These are phyloP conservation scores for Trogon surrucura DNA, from an alignment of 2,113 vertebrate species.

Conservation along the genomic window DNA sequence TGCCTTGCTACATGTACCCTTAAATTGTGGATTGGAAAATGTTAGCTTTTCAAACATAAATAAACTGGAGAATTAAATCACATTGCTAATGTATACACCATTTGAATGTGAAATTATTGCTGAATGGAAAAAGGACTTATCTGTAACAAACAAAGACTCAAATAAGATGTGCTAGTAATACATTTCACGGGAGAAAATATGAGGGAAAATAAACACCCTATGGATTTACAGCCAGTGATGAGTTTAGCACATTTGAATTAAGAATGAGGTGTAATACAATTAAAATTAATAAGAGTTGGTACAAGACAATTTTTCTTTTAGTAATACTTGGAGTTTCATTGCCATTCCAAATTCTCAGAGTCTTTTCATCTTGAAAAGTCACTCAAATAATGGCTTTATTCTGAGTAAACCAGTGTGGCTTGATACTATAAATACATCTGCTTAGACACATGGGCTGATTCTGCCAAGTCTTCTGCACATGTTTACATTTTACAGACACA, in stretches of 20 bases:
- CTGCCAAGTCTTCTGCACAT: neutral
- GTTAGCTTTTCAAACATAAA: constrained; percentile 32
- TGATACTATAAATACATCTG: constrained; percentile 18
- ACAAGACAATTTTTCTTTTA: constrained; percentile 10
- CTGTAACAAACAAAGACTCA: constrained; percentile 31
- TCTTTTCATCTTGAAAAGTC: constrained; percentile 25
- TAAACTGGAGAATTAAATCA: constrained; percentile 39
- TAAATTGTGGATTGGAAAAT: constrained; percentile 14
- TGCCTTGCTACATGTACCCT: neutral
- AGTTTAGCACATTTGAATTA: constrained; percentile 38
- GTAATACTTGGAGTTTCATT: neutral
- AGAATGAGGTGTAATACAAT: constrained; percentile 7
- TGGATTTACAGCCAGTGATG: constrained; percentile 33
- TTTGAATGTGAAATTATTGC: constrained; percentile 10
- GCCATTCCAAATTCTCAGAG: neutral
- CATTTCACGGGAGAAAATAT: constrained; percentile 40
- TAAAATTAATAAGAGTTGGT: constrained; percentile 40
- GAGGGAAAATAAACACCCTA: constrained; percentile 27
- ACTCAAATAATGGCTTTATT: constrained; percentile 25
- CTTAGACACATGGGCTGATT: constrained; percentile 3
- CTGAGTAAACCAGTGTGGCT: neutral
- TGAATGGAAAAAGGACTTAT: constrained; percentile 35
- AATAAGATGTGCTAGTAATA: constrained; percentile 41
- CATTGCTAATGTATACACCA: constrained; percentile 5
- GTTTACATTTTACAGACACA: constrained; percentile 9